Evolutionary conservation across 2,113 vertebrate species (phyloP), one percentile per base, ranked within the genome.

Genomic region (Pelmatolapia mariae): DNA sequence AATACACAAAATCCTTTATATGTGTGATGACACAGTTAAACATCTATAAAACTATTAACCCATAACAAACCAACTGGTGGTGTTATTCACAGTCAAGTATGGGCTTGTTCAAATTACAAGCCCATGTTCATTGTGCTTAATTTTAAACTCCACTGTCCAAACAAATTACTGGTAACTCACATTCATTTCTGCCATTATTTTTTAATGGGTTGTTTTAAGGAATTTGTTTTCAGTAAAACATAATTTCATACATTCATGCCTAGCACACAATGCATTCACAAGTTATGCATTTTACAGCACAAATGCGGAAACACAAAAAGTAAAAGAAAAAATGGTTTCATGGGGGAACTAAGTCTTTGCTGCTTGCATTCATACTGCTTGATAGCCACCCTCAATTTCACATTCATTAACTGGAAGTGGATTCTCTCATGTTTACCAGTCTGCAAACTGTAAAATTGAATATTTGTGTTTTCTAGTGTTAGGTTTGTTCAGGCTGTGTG

Each of bases 101-200:
- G n/a, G n/a, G n/a, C 59, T 11, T 63, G 59, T 33, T 63, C 18
- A 63, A 36, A 38, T 66, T 38, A 61, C 16, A 73, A 45, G 0
- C 38, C 13, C 22, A 45, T 2, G 38, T 71, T 71, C 38, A 38
- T 22, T 38, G 0, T 0, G 33, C 19, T 66, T 66, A 22, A 66
- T 66, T 38, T 66, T 38, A 66, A 66, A 38, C 0, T 22, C 61
- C 61, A 66, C 61, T 66, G 22, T 73, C 68, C 68, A 26, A 45
- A 18, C 22, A 26, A 73, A 45, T 15, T 71, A 9, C n/a, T 71
- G 66, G 63, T 40, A 9, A 71, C 22, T 24, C 36, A 43, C n/a
- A 71, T 26, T 73, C 22, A 73, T 73, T 73, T 73, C 22, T 45
- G 22, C 22, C 68, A 11, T 47, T 73, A 47, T 18, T 29, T 45